Conservation (phyloP, 2,888 invertebrate genomes). For the Eustalomyia histrio region DNA sequence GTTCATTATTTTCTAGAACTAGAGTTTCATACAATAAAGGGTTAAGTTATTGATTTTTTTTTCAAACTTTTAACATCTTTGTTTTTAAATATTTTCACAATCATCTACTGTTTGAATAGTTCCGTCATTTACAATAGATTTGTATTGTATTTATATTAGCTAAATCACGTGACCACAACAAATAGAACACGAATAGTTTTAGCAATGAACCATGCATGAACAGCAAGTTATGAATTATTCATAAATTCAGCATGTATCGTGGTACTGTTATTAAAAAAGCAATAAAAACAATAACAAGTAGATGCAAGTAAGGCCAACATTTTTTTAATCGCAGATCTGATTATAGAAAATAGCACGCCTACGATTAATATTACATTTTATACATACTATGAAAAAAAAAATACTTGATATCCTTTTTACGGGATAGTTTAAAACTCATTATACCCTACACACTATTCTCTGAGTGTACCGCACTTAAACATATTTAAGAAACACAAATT, state of each 20-base stretch:
- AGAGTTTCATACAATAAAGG: no score
- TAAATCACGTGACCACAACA: slow-evolving; percentile 45
- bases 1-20: no score
- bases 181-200: slow-evolving; percentile 39
- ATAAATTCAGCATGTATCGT: slow-evolving; percentile 22
- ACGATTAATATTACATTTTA: slow-evolving; percentile 36
- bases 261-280: no score
- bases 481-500: no score
- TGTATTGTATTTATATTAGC: slow-evolving; percentile 2
- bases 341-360: slow-evolving; percentile 37
- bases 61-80: no score
- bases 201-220: slow-evolving; percentile 52
- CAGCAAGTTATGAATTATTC: slow-evolving; percentile 54
- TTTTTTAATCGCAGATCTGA: slow-evolving; percentile 31
- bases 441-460: no score
- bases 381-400: not conserved
- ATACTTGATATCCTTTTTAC: not conserved
- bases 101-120: not conserved
- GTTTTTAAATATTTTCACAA: no score
- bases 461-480: no score
- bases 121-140: not conserved
- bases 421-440: no score
- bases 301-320: slow-evolving; percentile 31
- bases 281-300: no score
- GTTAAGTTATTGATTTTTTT: no score